phyloP scores from a whole-genome alignment of 2,113 vertebrate species.

The Peromyscus leucopus region DNA sequence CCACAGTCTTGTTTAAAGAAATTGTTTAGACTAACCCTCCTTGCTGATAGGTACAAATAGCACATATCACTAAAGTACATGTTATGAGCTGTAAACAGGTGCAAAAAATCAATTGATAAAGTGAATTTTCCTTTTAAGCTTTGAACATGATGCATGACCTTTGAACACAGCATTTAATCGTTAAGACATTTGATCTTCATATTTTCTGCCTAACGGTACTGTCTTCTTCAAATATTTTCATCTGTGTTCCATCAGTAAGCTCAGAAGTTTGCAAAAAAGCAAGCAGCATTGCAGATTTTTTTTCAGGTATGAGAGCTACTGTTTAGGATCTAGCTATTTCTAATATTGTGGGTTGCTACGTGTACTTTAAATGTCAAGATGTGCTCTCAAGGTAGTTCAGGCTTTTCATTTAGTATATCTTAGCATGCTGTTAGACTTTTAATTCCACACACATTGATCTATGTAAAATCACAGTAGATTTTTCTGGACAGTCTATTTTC shows the following conservation, averaged over 20 bases:
- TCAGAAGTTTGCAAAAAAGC: conserved; percentile 45
- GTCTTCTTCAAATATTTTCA: conserved; percentile 46
- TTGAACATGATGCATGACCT: neutral
- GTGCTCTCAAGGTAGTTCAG: conserved; percentile 57
- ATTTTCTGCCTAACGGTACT: neutral
- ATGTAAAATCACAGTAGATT: conserved; percentile 53
- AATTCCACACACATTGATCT: conserved; percentile 70
- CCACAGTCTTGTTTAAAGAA: neutral
- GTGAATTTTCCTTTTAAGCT: conserved; percentile 42
- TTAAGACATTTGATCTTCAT: conserved; percentile 57
- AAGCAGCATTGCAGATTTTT: conserved; percentile 21
- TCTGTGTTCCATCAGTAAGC: conserved; percentile 52
- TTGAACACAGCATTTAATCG: conserved; percentile 60
- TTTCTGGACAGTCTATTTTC: conserved; percentile 64
- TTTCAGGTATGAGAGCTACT: conserved; percentile 28
- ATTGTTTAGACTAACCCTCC: neutral
- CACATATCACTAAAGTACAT: neutral
- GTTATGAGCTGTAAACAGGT: neutral
- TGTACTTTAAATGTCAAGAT: conserved; percentile 73
- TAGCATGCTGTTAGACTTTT: conserved; percentile 59
- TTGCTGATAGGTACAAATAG: neutral
- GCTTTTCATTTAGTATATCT: conserved; percentile 62
- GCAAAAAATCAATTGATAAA: conserved; percentile 48
- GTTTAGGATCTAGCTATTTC: conserved; percentile 58
- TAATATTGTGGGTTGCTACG: conserved; percentile 52